phyloP scores from a whole-genome alignment of 2,888 invertebrate species.

The Microctonus hyperodae region DNA sequence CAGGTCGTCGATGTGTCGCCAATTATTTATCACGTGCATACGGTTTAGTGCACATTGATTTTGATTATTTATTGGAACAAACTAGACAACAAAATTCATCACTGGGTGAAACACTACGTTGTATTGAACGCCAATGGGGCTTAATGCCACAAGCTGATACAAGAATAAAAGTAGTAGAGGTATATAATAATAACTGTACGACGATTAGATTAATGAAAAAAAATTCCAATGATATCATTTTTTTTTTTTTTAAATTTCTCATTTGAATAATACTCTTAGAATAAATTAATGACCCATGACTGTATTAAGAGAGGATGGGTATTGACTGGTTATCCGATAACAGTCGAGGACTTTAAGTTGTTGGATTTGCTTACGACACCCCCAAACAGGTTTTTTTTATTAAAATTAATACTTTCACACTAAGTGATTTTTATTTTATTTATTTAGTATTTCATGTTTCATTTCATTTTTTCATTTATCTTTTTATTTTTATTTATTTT shows the following conservation, averaged over 20 bases:
- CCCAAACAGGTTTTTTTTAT: conserved; percentile 68
- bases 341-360: conserved; percentile 68
- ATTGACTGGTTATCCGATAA: conserved; percentile 68
- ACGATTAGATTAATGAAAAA: too few relatives aligned
- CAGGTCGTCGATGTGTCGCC: conserved; percentile 68
- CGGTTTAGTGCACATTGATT: conserved; percentile 69
- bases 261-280: conserved; percentile 55
- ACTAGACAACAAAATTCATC: conserved; percentile 59
- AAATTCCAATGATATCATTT: conserved; percentile 7
- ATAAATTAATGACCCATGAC: conserved; percentile 64
- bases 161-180: conserved; percentile 50
- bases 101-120: conserved; percentile 44
- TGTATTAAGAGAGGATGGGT: conserved; percentile 72
- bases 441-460: too few relatives aligned
- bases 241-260: conserved; percentile 13
- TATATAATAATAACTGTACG: conserved; percentile 28
- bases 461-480: too few relatives aligned
- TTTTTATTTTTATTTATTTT: conserved; percentile 17
- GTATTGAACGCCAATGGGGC: conserved; percentile 41
- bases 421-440: conserved; percentile 18
- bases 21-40: conserved; percentile 65
- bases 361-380: conserved; percentile 69
- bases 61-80: conserved; percentile 66
- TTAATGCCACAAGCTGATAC: conserved; percentile 40
- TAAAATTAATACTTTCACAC: conserved; percentile 39